Evolutionary conservation across 2,888 invertebrate species (phyloP).

Genomic region (Cheilosia vernalis): DNA sequence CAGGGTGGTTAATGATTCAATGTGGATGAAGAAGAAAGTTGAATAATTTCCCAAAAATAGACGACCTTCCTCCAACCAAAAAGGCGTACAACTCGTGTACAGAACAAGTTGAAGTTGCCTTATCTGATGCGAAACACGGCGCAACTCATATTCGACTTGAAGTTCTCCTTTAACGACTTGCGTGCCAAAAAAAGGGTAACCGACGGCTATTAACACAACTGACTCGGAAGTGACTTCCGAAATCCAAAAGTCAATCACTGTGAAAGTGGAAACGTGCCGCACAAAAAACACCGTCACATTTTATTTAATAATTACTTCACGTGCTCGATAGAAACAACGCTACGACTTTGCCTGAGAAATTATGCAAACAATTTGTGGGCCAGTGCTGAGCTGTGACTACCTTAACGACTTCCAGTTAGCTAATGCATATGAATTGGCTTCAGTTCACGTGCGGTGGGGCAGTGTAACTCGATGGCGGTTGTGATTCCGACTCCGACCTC

Average conservation of each 20-base stretch:
- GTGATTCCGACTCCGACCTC: too few relatives aligned
- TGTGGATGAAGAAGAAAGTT: background rate
- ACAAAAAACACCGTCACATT: background rate
- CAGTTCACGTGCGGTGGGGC: background rate
- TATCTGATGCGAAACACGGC: background rate
- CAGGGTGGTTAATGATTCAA: background rate
- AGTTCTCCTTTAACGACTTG: constrained; percentile 25
- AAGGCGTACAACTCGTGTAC: background rate
- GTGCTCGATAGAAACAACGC: background rate
- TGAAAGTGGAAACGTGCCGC: constrained; percentile 31
- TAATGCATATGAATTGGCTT: background rate
- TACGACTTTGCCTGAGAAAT: background rate
- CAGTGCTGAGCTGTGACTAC: background rate
- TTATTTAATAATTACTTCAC: constrained; percentile 43
- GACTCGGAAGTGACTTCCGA: constrained; percentile 11
- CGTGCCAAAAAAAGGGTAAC: constrained; percentile 32
- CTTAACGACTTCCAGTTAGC: background rate
- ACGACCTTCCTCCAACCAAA: background rate
- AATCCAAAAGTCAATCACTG: constrained; percentile 35
- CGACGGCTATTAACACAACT: constrained; percentile 14
- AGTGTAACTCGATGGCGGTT: background rate
- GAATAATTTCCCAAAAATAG: background rate
- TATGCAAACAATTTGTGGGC: background rate
- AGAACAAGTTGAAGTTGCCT: background rate
- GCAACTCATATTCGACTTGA: constrained; percentile 1